Conservation (phyloP, 2,797 vertebrate genomes). For the Rhynchotus rufescens region DNA sequence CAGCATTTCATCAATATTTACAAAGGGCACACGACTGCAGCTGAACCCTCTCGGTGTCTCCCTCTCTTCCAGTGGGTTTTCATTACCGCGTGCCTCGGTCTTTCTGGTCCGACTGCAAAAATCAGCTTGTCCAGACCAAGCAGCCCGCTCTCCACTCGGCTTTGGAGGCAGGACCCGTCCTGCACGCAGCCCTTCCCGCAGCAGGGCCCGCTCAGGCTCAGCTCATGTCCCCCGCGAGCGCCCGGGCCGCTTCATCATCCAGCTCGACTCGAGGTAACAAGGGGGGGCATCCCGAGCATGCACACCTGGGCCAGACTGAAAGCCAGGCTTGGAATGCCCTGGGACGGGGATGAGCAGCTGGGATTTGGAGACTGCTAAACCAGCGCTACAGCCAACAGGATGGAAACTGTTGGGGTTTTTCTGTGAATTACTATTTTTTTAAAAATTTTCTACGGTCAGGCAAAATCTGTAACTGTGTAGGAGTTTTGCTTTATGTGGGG, state of each 20-base stretch:
- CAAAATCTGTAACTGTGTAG: accelerated
- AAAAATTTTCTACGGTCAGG: background rate
- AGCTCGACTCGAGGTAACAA: background rate
- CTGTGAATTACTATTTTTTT: background rate
- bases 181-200: accelerated
- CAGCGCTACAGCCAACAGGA: background rate
- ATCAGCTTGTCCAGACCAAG: background rate
- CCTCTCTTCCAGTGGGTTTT: accelerated
- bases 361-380: background rate
- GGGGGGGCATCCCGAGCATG: background rate
- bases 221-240: too few relatives aligned
- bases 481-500: accelerated
- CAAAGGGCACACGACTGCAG: accelerated
- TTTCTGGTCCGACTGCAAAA: background rate
- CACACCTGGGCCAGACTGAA: background rate
- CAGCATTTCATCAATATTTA: background rate
- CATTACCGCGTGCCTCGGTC: accelerated
- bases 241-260: accelerated
- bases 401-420: background rate
- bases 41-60: accelerated
- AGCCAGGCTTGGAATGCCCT: too few relatives aligned
- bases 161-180: background rate
- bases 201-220: too few relatives aligned
- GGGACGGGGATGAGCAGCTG: background rate
- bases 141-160: background rate